A percentile compares a stretch with the other conserved stretches of the same genome.
Conservation (phyloP, 2,888 invertebrate genomes). For the Chironomus riparius region DNA sequence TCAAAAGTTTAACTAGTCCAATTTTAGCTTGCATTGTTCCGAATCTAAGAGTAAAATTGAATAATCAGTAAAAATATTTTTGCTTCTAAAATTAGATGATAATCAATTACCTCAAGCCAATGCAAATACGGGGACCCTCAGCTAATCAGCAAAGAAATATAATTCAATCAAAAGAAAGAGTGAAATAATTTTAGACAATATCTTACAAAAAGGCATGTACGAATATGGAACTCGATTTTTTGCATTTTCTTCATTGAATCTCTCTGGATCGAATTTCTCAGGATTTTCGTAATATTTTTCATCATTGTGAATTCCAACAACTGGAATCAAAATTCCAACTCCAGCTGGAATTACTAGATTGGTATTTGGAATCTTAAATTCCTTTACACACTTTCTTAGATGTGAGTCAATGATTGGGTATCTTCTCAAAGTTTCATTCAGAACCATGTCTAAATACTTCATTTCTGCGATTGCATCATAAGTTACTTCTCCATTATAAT, state of each 20-base stretch:
- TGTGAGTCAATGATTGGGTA: conserved; percentile 31
- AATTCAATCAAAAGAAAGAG: too few species aligned
- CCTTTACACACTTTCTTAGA: conserved; percentile 34
- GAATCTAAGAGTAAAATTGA: too few species aligned
- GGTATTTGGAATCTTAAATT: conserved; percentile 41
- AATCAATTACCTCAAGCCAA: conserved; percentile 13
- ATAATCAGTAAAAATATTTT: too few species aligned
- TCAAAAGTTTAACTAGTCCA: conserved; percentile 8
- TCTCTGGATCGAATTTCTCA: conserved; percentile 37
- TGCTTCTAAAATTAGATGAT: too few species aligned
- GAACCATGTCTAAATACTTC: conserved; percentile 40
- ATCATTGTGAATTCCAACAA: conserved; percentile 38
- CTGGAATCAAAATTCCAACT: conserved; percentile 34
- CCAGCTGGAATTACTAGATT: conserved; percentile 43
- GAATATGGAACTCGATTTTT: neutral
- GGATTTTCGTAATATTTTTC: conserved; percentile 40
- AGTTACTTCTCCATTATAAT: conserved; percentile 36
- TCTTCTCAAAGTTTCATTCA: conserved; percentile 42
- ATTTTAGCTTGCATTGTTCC: conserved; percentile 28
- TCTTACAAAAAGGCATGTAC: neutral
- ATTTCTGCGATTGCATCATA: conserved; percentile 40
- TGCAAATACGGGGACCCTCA: conserved; percentile 27
- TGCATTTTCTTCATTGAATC: conserved; percentile 40
- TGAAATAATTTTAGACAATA: too few species aligned
- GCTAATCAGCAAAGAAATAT: too few species aligned